Percentiles rank a stretch among this genome's conserved stretches.
phyloP scores from a whole-genome alignment of 2,113 vertebrate genomes.

The Lamprotornis superbus region DNA sequence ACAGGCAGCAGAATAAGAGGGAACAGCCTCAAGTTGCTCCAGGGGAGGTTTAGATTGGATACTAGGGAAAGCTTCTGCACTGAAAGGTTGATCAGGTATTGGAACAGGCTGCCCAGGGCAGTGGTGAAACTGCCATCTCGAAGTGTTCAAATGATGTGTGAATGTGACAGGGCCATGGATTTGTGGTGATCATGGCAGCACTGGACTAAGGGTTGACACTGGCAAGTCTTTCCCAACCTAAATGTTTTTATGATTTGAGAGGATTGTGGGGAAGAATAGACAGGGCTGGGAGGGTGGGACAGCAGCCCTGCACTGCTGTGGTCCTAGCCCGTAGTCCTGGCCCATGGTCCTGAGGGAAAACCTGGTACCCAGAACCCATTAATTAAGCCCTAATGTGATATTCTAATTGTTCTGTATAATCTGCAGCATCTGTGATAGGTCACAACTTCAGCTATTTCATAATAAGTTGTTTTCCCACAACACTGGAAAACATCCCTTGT shows the following conservation, averaged over 20 bases:
- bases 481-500: neutral
- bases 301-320: neutral
- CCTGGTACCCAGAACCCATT: neutral
- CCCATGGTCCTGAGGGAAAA: neutral
- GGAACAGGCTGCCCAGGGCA: neutral
- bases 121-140: neutral
- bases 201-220: neutral
- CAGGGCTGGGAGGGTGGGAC: rapidly evolving
- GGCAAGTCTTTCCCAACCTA: neutral
- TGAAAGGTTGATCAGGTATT: neutral
- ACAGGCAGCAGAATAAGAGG: no score
- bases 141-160: neutral
- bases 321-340: neutral
- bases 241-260: neutral
- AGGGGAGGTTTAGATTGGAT: neutral
- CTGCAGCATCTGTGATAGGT: neutral
- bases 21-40: neutral
- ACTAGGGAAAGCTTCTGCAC: neutral
- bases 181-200: neutral
- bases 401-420: neutral
- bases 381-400: neutral
- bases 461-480: neutral
- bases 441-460: neutral
- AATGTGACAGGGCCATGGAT: neutral
- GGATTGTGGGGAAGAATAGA: neutral